These are phyloP conservation scores for Urocitellus parryii DNA, from an alignment of 2,113 vertebrate genomes.

Conservation along the genomic window DNA sequence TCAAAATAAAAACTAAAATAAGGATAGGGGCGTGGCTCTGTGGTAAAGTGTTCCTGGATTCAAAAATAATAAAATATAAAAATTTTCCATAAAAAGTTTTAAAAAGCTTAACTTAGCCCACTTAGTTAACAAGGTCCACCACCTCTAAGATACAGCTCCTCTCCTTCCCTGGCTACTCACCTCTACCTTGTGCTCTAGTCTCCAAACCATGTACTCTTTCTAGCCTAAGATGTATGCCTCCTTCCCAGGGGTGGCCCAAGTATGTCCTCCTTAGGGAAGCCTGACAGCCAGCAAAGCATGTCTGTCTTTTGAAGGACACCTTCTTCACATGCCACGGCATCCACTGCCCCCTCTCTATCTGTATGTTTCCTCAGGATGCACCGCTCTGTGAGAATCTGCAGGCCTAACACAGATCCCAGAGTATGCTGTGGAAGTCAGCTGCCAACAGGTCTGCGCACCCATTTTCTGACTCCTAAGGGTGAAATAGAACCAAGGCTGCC, in stretches of 20 bases:
- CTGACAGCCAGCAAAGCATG: background rate
- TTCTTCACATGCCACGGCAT: fast-evolving
- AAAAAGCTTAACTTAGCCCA: background rate
- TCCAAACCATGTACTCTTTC: background rate
- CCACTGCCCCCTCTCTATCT: fast-evolving
- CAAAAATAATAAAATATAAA: too few species aligned
- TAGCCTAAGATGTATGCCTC: background rate
- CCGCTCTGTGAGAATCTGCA: fast-evolving
- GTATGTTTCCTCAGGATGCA: fast-evolving
- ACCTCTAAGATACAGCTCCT: background rate
- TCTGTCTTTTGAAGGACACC: background rate
- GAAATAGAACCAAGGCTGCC: background rate
- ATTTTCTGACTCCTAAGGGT: fast-evolving
- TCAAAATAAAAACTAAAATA: too few species aligned
- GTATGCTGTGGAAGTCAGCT: background rate
- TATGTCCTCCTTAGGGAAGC: too few species aligned
- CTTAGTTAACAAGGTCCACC: background rate
- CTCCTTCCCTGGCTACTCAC: background rate
- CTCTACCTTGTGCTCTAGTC: background rate
- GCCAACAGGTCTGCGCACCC: background rate
- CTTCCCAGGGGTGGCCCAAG: background rate
- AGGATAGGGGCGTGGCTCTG: too few species aligned
- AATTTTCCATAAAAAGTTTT: background rate
- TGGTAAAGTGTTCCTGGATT: too few species aligned
- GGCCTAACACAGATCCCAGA: background rate